Evolutionary conservation across 2,797 vertebrate species (phyloP).

Genomic region (Aythya fuligula): DNA sequence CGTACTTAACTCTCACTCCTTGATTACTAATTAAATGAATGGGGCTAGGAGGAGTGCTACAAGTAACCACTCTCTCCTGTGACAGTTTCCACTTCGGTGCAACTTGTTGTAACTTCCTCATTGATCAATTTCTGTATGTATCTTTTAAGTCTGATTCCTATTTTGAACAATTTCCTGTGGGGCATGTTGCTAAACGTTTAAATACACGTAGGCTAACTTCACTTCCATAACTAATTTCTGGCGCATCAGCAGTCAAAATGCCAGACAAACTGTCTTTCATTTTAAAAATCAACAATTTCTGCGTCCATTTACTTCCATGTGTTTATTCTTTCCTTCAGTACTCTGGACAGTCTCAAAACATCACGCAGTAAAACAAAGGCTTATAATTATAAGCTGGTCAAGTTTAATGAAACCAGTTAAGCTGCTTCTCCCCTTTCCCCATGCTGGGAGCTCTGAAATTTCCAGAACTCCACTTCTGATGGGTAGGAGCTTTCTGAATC

Average conservation of each 20-base stretch:
- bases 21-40: background rate
- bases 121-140: background rate
- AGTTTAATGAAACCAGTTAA: background rate
- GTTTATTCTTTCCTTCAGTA: background rate
- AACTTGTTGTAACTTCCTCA: background rate
- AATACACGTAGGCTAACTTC: background rate
- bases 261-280: background rate
- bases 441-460: background rate
- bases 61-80: background rate
- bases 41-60: background rate
- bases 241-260: background rate
- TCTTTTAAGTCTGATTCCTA: background rate
- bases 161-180: background rate
- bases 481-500: background rate
- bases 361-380: background rate
- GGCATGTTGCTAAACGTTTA: background rate
- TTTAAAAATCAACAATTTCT: background rate
- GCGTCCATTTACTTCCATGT: background rate
- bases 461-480: background rate
- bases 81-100: background rate
- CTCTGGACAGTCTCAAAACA: background rate
- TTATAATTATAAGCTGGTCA: background rate
- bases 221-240: background rate
- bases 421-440: background rate
- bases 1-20: background rate